Base-by-base conservation (phyloP, 2,888 invertebrate species). In the Heteromyza rotundicornis region DNA sequence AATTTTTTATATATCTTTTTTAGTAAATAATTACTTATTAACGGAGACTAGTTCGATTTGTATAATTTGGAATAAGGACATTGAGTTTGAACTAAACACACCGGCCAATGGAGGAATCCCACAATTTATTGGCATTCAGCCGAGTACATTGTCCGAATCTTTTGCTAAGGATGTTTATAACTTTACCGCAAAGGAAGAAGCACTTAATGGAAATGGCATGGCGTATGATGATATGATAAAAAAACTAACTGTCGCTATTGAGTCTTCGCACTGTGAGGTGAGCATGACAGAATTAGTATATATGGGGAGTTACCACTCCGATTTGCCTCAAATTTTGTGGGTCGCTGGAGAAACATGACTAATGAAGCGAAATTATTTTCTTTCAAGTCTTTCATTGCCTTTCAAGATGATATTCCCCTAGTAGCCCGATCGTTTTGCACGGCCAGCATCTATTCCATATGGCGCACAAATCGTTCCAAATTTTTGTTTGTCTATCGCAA, bases 371-470 rank as follows among this genome's bases (percentile, higher is more conserved):
- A n/a, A n/a, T n/a, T n/a, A 14, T 16, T 53, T 10, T 14, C 2
- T 53, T 58, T 51, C 8, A 56, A 76, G 78, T 67, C 65, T 0
- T 80, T 78, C 51, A 32, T 80, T 40, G 76, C 62, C 0, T 80
- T 80, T 57, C 77, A 80, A 60, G 72, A 80, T 24, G 69, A 80
- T n/a, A 81, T 80, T 44, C 68, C 67, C 0, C 44, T 63, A 12
- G 81, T 80, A 67, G 70, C 73, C 0, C 47, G 56, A 2, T 59
- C 67, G 17, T 80, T 79, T 64, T 67, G 69, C 57, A 69, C 72
- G 24, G 74, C 80, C 19, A 76, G 76, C 54, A 59, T 66, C 2
- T 73, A 72, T 53, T 72, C 81, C 1, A 58, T 64, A 60, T 79
- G 79, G 77, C 69, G 78, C 27, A 75, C 81, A 0, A 56, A 57